phyloP scores from a whole-genome alignment of 1,140 invertebrate genomes.

The Bombus haemorrhoidalis region DNA sequence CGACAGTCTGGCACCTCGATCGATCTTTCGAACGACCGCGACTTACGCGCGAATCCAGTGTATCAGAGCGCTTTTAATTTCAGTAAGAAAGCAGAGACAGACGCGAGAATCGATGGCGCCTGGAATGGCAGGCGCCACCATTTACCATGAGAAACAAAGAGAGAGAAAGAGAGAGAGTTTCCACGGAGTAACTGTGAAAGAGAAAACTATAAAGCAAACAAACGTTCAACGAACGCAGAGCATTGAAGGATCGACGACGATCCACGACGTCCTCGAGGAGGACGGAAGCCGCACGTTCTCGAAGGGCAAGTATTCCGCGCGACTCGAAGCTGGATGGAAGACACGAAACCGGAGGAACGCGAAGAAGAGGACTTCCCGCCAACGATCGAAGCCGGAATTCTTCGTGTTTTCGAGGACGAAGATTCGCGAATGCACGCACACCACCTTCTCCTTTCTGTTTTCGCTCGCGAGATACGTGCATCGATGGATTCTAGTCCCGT shows the following conservation, averaged over 20 bases:
- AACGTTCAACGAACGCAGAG: neutral
- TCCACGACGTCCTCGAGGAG: constrained; percentile 30
- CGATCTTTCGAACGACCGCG: neutral
- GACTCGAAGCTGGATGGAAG: neutral
- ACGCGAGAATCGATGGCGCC: neutral
- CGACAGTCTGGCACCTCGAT: constrained; percentile 4
- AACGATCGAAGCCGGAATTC: neutral
- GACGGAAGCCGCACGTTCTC: constrained; percentile 36
- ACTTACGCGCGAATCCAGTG: neutral
- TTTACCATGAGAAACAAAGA: neutral
- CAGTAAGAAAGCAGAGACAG: constrained; percentile 22
- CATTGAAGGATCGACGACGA: neutral
- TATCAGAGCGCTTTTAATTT: constrained; percentile 33
- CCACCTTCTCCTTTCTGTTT: constrained; percentile 18
- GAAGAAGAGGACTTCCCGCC: neutral
- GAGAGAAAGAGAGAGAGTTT: neutral
- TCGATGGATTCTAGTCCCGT: constrained; percentile 7
- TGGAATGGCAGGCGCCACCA: neutral
- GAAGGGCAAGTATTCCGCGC: constrained; percentile 5
- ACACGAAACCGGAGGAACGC: neutral
- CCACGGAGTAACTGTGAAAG: neutral
- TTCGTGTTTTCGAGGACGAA: constrained; percentile 34
- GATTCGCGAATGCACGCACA: constrained; percentile 23
- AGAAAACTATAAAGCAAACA: neutral
- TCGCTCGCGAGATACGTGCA: constrained; percentile 11